These are phyloP conservation scores for Pediacus dermestoides DNA, from an alignment of 2,888 invertebrate species.

Conservation along the genomic window DNA sequence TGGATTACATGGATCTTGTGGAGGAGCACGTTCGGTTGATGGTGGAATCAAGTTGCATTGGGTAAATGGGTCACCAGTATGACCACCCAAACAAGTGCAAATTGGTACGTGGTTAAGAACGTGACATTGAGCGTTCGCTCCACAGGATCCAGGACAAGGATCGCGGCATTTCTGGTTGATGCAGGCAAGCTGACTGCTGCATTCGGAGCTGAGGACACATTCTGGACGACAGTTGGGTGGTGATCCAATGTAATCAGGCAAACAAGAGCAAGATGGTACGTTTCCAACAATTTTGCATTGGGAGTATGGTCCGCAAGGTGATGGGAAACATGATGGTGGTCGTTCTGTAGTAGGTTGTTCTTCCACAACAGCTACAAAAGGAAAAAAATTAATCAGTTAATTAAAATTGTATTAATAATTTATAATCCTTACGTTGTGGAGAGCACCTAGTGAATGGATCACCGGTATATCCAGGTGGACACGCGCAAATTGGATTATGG, in stretches of 20 bases:
- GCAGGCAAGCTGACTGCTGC: slow-evolving; percentile 71
- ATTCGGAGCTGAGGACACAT: slow-evolving; percentile 76
- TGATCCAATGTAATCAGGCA: slow-evolving; percentile 72
- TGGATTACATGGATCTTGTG: slow-evolving; percentile 61
- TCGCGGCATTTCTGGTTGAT: slow-evolving; percentile 76
- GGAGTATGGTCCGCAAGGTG: slow-evolving; percentile 82
- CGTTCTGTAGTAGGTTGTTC: slow-evolving; percentile 55
- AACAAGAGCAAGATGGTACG: slow-evolving; percentile 75
- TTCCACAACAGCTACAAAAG: slow-evolving; percentile 39
- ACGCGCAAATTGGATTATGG: slow-evolving; percentile 85
- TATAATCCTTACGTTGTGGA: slow-evolving; percentile 60
- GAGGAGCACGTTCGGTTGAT: slow-evolving; percentile 44
- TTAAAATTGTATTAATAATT: not conserved
- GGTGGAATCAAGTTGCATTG: slow-evolving; percentile 61
- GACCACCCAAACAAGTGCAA: slow-evolving; percentile 71
- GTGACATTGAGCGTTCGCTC: slow-evolving; percentile 73
- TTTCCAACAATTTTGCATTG: slow-evolving; percentile 71
- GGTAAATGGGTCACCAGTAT: slow-evolving; percentile 77
- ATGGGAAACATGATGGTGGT: slow-evolving; percentile 74
- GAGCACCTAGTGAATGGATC: slow-evolving; percentile 81
- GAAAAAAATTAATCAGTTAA: slow-evolving; percentile 6
- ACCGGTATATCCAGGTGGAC: slow-evolving; percentile 78
- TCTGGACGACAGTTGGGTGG: slow-evolving; percentile 78
- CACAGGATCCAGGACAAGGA: slow-evolving; percentile 81
- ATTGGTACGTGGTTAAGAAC: slow-evolving; percentile 79